These are phyloP conservation scores for Rhorus exstirpatorius DNA, from an alignment of 2,888 invertebrate genomes.

Conservation along the genomic window DNA sequence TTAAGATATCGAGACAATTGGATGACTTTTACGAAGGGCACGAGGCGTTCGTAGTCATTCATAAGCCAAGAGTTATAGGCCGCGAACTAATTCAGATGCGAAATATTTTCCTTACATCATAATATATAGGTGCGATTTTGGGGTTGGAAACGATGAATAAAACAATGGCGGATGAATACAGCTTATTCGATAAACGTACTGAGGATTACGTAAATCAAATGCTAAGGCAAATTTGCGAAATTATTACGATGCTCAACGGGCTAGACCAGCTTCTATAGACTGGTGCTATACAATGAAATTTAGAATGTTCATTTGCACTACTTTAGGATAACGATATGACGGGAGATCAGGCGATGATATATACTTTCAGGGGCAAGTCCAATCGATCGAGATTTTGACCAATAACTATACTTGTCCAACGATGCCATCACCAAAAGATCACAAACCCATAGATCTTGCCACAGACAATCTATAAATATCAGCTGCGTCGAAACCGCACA, in stretches of 20 bases:
- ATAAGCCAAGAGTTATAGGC: neutral
- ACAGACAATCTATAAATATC: constrained; percentile 54
- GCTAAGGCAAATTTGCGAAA: too few species aligned
- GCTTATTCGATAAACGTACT: neutral
- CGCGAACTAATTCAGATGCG: constrained; percentile 6
- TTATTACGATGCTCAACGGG: too few species aligned
- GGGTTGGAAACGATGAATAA: neutral
- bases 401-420: too few species aligned
- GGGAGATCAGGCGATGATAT: too few species aligned
- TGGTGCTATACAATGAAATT: too few species aligned
- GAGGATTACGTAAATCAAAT: neutral
- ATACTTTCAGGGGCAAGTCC: too few species aligned
- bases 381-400: too few species aligned
- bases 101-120: neutral
- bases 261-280: too few species aligned
- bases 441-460: constrained; percentile 1
- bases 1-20: constrained; percentile 52
- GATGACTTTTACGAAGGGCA: constrained; percentile 31
- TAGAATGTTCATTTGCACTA: too few species aligned
- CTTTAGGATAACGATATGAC: too few species aligned
- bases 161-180: neutral
- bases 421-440: constrained; percentile 27
- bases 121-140: neutral
- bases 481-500: constrained; percentile 13
- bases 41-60: neutral